phyloP scores from a whole-genome alignment of 2,113 vertebrate species.

The Notothenia rossii region DNA sequence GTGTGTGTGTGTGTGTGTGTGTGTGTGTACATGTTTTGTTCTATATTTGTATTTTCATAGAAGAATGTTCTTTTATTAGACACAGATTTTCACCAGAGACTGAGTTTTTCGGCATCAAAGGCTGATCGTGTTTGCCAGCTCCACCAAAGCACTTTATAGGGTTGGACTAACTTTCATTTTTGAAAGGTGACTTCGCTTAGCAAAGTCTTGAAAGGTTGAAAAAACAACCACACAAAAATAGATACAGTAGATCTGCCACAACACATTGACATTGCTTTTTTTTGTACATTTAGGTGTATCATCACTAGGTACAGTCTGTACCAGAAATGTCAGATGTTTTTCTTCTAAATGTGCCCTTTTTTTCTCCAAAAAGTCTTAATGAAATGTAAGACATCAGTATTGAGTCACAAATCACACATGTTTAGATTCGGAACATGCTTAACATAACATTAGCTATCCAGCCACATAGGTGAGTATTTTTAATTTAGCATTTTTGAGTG shows the following conservation, averaged over 20 bases:
- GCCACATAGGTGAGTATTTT: no score
- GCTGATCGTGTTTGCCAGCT: not conserved
- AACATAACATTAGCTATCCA: no score
- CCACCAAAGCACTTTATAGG: slow-evolving; percentile 7
- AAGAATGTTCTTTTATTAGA: slow-evolving; percentile 15
- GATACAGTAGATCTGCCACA: slow-evolving; percentile 13
- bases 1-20: not conserved
- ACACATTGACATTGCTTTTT: no score
- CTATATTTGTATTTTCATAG: slow-evolving; percentile 5
- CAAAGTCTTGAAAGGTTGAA: not conserved
- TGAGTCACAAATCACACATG: no score
- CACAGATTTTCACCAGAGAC: slow-evolving; percentile 34
- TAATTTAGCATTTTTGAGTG: no score
- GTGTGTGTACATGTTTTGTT: not conserved
- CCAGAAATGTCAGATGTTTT: not conserved
- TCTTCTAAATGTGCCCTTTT: no score
- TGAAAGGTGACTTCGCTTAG: slow-evolving; percentile 15
- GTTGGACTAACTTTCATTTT: slow-evolving; percentile 7
- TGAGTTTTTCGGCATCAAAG: slow-evolving; percentile 2
- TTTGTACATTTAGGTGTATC: not conserved
- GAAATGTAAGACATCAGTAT: no score
- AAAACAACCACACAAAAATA: not conserved
- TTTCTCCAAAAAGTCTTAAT: no score
- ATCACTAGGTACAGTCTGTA: not conserved
- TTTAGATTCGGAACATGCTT: no score